Base-by-base conservation (phyloP, 2,797 vertebrate genomes). In the Bovichtus diacanthus region DNA sequence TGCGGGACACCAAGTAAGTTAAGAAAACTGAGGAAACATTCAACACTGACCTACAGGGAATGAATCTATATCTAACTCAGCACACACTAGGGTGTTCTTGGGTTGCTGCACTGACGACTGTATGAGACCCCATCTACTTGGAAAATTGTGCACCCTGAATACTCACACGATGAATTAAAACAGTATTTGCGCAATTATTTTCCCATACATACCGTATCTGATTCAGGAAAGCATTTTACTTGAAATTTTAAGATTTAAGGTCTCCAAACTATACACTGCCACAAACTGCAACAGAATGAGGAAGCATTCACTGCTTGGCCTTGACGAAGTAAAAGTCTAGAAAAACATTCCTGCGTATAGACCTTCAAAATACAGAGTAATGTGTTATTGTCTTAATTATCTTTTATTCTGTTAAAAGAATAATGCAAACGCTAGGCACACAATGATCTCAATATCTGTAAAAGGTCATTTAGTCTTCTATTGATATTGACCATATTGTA, bases 11-110 rank as follows among this genome's bases (percentile, higher is more conserved):
- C 31, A 34, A 34, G 31, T 34, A 34, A 8, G 31, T 34, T 34
- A 34, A 34, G 31, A 34, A 34, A 34, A 71, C 60, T 21, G 58
- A 66, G 10, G 16, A 59, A 62, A 38, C 49, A 73, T 38, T 78
- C 21, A 61, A 47, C 5, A 38, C 41, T 47, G 36, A 34, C 25
- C 46, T 31, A n/a, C 43, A 55, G 25, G 21, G 34, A 80, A 62
- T n/a, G 16, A 44, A 6, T 63, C 47, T 27, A 47, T 53, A 60
- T 43, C 36, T 29, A 19, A 62, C 38, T 18, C 29, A 51, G 5
- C 8, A 9, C 2, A 18, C 18, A 34, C 31, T 34, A 31, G 8
- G 15, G n/a, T 64, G 61, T 61, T 9, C 36, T n/a, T 43, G 16
- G 6, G 34, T 18, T 61, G 34, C 19, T 31, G n/a, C 23, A 51